phyloP scores from a whole-genome alignment of 2,113 vertebrate species.

The Vireo altiloquus region DNA sequence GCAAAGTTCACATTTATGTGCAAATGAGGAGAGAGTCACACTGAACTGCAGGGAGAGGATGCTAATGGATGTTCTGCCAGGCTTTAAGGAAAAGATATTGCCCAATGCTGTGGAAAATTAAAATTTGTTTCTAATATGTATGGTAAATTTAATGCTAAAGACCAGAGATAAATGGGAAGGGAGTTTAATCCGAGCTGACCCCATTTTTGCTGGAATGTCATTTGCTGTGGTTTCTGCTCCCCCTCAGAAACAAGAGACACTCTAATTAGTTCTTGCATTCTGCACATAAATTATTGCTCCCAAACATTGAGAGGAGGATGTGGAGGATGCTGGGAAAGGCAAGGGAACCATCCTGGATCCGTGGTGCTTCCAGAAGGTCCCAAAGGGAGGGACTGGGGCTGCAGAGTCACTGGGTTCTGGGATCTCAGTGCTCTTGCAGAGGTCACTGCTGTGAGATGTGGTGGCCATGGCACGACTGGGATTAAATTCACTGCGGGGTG shows the following conservation, averaged over 20 bases:
- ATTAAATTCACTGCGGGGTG: not conserved
- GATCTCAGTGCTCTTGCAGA: not conserved
- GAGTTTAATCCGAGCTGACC: constrained; percentile 36
- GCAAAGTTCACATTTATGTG: constrained; percentile 55
- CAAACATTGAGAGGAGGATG: not conserved
- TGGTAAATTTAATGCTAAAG: constrained; percentile 68
- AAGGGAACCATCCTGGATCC: not conserved
- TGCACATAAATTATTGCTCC: constrained; percentile 17
- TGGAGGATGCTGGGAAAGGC: not conserved
- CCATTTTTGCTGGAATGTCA: constrained; percentile 41
- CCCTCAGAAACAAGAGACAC: not conserved
- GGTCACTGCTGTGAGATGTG: not conserved
- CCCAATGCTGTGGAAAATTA: constrained; percentile 71
- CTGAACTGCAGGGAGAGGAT: constrained; percentile 24
- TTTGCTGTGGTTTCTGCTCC: constrained; percentile 29
- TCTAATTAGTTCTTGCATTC: constrained; percentile 40
- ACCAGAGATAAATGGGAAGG: constrained; percentile 48
- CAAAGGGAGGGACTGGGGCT: not conserved
- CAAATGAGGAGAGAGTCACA: constrained; percentile 48
- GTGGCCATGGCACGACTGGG: not conserved
- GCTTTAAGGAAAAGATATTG: constrained; percentile 65
- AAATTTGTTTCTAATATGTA: constrained; percentile 62
- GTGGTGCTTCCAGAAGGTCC: not conserved
- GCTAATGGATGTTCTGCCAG: constrained; percentile 59
- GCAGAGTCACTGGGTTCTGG: not conserved